phyloP scores from a whole-genome alignment of 1,140 invertebrate species.

The Pseudobourletiella spinata region DNA sequence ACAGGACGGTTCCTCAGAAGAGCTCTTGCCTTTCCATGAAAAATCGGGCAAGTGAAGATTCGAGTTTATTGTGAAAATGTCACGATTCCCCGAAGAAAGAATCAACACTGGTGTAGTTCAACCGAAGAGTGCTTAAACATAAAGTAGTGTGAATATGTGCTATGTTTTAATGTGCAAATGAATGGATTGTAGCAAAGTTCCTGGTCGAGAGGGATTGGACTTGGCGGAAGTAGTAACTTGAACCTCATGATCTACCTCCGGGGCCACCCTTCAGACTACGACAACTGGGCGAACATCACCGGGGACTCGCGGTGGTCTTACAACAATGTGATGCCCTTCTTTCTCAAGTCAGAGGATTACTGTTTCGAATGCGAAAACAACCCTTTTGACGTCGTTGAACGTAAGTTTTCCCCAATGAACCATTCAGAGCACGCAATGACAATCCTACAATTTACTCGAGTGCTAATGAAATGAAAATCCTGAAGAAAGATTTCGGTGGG shows the following conservation, averaged over 20 bases:
- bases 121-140: too few species aligned
- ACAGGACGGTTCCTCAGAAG: conserved; percentile 50
- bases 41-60: conserved; percentile 17
- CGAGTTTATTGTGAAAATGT: neutral
- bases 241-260: conserved; percentile 51
- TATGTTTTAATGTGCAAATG: neutral
- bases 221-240: conserved; percentile 48
- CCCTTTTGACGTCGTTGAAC: conserved; percentile 27
- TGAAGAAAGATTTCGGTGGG: neutral
- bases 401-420: conserved; percentile 17
- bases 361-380: conserved; percentile 31
- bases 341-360: conserved; percentile 44
- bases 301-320: conserved; percentile 43
- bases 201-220: conserved; percentile 44
- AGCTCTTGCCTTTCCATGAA: conserved; percentile 46
- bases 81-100: neutral
- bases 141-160: too few species aligned
- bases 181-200: conserved; percentile 32
- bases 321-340: conserved; percentile 47
- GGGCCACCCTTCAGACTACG: conserved; percentile 24
- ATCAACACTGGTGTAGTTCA: neutral
- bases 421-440: too few species aligned
- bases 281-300: conserved; percentile 38
- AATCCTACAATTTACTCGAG: neutral
- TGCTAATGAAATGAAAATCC: neutral